Conservation (phyloP, 2,113 vertebrate genomes). For the Myrmophylax atrothorax region DNA sequence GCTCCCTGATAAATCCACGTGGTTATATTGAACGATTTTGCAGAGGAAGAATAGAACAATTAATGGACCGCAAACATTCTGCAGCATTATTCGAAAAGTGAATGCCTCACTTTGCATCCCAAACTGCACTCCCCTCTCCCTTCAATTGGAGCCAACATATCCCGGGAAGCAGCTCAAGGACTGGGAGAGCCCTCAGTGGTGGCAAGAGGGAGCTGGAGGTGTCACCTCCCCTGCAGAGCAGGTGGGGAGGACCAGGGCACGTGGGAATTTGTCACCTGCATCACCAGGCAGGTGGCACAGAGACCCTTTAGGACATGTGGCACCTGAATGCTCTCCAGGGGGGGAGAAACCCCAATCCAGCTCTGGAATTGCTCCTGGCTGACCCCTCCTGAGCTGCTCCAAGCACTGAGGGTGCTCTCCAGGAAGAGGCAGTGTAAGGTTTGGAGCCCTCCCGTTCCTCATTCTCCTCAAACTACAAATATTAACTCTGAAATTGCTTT, state of each 20-base stretch:
- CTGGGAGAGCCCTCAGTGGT: neutral
- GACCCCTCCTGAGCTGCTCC: neutral
- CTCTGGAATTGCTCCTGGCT: neutral
- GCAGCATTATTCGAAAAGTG: neutral
- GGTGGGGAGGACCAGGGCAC: neutral
- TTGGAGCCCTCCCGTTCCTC: neutral
- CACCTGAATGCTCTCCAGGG: neutral
- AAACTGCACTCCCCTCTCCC: neutral
- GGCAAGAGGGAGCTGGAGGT: neutral
- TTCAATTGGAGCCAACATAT: accelerated
- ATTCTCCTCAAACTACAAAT: neutral
- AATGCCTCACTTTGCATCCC: neutral
- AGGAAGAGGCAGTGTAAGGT: neutral
- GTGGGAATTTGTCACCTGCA: accelerated
- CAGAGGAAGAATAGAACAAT: neutral
- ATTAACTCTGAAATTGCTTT: neutral
- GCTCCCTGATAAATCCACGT: neutral
- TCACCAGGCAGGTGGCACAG: neutral
- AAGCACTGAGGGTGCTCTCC: neutral
- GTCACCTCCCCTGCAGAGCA: neutral
- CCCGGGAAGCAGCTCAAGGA: neutral
- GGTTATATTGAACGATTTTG: accelerated
- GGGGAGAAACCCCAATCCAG: neutral
- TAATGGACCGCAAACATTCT: neutral
- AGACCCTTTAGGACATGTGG: neutral